Base-by-base conservation (phyloP, 64 coral and sea anemone genomes). In the Platygyra sinensis region DNA sequence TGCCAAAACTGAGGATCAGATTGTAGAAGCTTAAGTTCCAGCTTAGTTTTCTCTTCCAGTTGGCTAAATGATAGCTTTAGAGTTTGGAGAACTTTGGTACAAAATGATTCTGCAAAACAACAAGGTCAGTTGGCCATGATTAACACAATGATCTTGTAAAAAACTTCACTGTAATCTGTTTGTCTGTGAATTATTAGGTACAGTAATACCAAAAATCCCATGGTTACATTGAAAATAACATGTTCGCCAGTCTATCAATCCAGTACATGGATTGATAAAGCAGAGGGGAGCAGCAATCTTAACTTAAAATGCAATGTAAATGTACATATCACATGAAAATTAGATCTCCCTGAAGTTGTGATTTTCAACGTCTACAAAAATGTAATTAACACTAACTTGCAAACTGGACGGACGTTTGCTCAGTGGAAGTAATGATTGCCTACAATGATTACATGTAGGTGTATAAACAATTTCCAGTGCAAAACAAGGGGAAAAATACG, bases 31-130 rank as follows among this genome's bases (percentile, higher is more conserved):
- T 96, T 82, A n/a, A 99, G 88, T 74, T 99, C 97, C 72, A 99
- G 94, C 74, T 83, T 91, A 15, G 97, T 99, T 64, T 99, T 99
- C 25, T 95, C 97, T 73, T 99, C 97, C 30, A 99, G 89, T 24
- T 95, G 89, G n/a, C 69, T 28, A 61, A 99, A 95, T 62, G 97
- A 99, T 11, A 59, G 80, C 80, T 99, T 99, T 2, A 99, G 78
- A 17, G 97, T 88, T 72, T 93, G 60, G 27, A 99, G 74, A 24
- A 99, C 94, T 50, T 78, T 94, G 73, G 82, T 57, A 77, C 94
- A 99, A 55, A 99, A 92, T 20, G 74, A 82, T 72, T 96, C 97
- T 99, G 38, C 30, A 92, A 89, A 38, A 71, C 65, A 17, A 93
- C 19, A 74, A n/a, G 17, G 15, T 67, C 12, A 86, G 18, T n/a